Evolutionary conservation across 2,113 vertebrate genomes (phyloP).

Genomic region (Dicerorhinus sumatrensis): DNA sequence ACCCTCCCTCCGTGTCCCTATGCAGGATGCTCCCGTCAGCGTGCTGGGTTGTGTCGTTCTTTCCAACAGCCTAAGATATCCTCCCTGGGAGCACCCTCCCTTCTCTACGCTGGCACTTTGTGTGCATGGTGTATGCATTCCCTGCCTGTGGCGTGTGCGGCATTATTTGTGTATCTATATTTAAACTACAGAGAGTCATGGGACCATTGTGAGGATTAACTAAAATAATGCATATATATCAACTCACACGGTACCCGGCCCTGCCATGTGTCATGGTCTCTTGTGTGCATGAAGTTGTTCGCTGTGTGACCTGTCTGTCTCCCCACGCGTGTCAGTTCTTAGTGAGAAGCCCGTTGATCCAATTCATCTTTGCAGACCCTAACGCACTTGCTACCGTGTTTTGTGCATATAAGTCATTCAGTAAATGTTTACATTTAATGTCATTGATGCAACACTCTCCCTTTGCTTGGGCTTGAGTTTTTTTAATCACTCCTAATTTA

Average conservation of each 20-base stretch:
- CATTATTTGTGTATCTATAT: accelerated
- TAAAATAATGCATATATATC: not conserved
- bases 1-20: too few relatives aligned
- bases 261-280: accelerated
- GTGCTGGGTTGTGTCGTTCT: too few relatives aligned
- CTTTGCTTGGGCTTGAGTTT: not conserved
- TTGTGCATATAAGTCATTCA: accelerated
- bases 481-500: too few relatives aligned
- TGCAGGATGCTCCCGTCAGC: accelerated
- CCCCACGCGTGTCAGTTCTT: not conserved
- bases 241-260: not conserved
- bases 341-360: not conserved
- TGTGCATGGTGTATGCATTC: accelerated
- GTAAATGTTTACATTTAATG: not conserved
- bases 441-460: accelerated
- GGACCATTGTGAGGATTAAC: too few relatives aligned
- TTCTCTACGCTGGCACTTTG: accelerated
- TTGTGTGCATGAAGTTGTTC: accelerated
- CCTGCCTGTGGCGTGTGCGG: not conserved
- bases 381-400: not conserved
- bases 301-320: not conserved
- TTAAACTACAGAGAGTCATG: not conserved
- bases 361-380: not conserved
- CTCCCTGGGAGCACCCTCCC: not conserved
- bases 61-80: not conserved